Evolutionary conservation across 1,140 invertebrate genomes (phyloP).

Genomic region (Propsilocerus akamusi): DNA sequence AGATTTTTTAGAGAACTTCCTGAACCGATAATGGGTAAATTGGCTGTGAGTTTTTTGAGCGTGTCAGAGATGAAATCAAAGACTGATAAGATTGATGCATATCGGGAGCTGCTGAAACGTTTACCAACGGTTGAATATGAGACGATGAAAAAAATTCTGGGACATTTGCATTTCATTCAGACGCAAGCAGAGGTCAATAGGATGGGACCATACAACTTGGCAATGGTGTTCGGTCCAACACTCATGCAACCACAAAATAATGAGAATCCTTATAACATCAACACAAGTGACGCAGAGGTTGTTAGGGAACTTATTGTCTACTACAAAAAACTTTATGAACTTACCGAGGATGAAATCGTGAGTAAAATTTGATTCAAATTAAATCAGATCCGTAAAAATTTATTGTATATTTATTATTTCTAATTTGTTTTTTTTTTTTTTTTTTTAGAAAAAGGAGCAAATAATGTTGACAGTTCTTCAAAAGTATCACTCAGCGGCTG

Average conservation of each 20-base stretch:
- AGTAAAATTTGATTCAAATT: slow-evolving; percentile 3
- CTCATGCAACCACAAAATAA: slow-evolving; percentile 36
- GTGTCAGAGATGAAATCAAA: slow-evolving; percentile 29
- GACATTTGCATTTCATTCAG: slow-evolving; percentile 62
- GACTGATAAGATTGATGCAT: slow-evolving; percentile 31
- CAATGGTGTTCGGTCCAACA: slow-evolving; percentile 67
- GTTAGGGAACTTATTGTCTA: slow-evolving; percentile 44
- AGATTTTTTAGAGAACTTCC: slow-evolving; percentile 64
- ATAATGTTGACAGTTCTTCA: slow-evolving; percentile 49
- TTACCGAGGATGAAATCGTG: slow-evolving; percentile 27
- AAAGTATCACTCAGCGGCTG: slow-evolving; percentile 36
- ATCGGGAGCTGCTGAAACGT: slow-evolving; percentile 39
- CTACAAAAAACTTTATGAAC: slow-evolving; percentile 30
- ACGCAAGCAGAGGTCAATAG: slow-evolving; percentile 51
- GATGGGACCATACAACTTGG: slow-evolving; percentile 65
- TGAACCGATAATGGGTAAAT: slow-evolving; percentile 40
- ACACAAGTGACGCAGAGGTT: slow-evolving; percentile 42
- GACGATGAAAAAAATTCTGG: slow-evolving; percentile 53
- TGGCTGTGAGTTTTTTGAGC: slow-evolving; percentile 25
- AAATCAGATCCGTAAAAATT: slow-evolving; percentile 6
- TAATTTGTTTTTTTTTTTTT: slow-evolving; percentile 34
- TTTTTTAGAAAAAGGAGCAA: slow-evolving; percentile 35
- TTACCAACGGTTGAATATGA: slow-evolving; percentile 48
- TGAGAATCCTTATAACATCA: slow-evolving; percentile 30
- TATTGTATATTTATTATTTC: slow-evolving; percentile 17